These are phyloP conservation scores for Apomyelois bistriatella DNA, from an alignment of 2,888 invertebrate genomes.

Conservation along the genomic window DNA sequence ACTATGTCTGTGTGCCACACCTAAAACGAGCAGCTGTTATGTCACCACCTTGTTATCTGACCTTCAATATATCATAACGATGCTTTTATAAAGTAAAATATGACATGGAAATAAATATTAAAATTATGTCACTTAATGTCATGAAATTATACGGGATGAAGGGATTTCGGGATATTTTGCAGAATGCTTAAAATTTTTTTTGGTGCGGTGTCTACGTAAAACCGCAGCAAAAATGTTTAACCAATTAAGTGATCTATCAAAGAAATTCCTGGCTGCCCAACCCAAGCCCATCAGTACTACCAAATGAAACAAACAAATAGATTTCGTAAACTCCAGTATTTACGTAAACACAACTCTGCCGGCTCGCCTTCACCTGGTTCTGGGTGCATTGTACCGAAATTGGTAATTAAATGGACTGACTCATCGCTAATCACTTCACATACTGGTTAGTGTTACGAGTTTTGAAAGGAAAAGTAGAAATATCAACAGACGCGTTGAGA, in stretches of 20 bases:
- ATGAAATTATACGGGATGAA: neutral
- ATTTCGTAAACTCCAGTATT: neutral
- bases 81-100: neutral
- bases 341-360: neutral
- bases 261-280: too few species aligned
- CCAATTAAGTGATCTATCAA: too few species aligned
- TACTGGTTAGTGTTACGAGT: neutral
- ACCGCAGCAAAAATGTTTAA: too few species aligned
- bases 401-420: constrained; percentile 5
- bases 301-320: neutral
- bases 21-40: neutral
- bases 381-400: neutral
- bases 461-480: constrained; percentile 3
- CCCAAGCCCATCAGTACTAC: neutral
- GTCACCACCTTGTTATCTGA: neutral
- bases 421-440: neutral
- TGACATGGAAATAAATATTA: neutral
- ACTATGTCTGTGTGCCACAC: neutral
- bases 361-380: constrained; percentile 12
- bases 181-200: too few species aligned
- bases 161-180: too few species aligned
- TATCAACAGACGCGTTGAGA: neutral
- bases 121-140: neutral
- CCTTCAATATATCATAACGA: neutral
- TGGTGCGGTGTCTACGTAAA: too few species aligned